Evolutionary conservation across 2,888 invertebrate genomes (phyloP).

Genomic region (Brenthis ino): DNA sequence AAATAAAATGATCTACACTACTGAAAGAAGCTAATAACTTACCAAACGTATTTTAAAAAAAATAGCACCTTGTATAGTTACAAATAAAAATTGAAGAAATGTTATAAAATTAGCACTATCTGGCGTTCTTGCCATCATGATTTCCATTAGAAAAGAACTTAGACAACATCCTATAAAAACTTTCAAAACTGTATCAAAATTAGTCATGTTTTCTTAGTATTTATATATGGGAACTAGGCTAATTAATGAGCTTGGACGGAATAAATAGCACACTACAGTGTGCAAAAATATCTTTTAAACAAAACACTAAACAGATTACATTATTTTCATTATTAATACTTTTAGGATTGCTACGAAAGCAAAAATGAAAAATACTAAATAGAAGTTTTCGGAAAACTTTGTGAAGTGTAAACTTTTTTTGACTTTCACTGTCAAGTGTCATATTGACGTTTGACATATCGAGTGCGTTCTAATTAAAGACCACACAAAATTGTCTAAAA

Average conservation of each 20-base stretch:
- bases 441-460: neutral
- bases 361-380: neutral
- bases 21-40: constrained; percentile 44
- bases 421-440: constrained; percentile 6
- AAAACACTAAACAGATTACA: neutral
- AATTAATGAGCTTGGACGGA: neutral
- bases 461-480: neutral
- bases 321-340: neutral
- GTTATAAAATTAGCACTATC: constrained; percentile 69
- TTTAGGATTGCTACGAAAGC: constrained; percentile 13
- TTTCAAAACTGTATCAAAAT: constrained; percentile 47
- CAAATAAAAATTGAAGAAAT: constrained; percentile 70
- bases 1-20: neutral
- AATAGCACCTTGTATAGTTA: constrained; percentile 64
- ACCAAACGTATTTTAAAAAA: constrained; percentile 48
- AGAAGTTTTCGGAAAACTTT: neutral
- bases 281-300: neutral
- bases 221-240: neutral
- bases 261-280: neutral
- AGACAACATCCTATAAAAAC: constrained; percentile 69
- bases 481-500: neutral
- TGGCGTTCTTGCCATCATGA: constrained; percentile 64
- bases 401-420: constrained; percentile 9
- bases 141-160: constrained; percentile 73
- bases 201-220: neutral